Conservation (phyloP, 1,140 invertebrate species). For the Drosophila carrolli region DNA sequence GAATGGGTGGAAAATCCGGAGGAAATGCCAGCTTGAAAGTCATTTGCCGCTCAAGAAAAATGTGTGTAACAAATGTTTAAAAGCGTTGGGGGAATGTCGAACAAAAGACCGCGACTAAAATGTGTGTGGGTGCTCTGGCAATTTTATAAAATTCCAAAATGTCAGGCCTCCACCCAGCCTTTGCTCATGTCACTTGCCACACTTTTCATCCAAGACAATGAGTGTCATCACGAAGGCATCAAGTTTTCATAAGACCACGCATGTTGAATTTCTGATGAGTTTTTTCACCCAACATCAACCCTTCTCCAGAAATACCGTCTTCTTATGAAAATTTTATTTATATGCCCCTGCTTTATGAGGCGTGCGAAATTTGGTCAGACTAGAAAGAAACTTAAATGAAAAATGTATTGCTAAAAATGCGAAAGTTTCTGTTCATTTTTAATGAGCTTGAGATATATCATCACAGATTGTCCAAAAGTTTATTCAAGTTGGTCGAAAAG, state of each 20-base stretch:
- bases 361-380: slow-evolving; percentile 44
- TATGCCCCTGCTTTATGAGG: slow-evolving; percentile 54
- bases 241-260: slow-evolving; percentile 81
- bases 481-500: slow-evolving; percentile 12
- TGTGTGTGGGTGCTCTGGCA: slow-evolving; percentile 32
- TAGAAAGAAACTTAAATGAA: slow-evolving; percentile 49
- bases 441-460: slow-evolving; percentile 22
- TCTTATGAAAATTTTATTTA: slow-evolving; percentile 43
- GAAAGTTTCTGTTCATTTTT: slow-evolving; percentile 29
- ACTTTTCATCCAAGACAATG: slow-evolving; percentile 76
- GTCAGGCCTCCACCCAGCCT: background rate
- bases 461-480: slow-evolving; percentile 26
- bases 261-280: slow-evolving; percentile 75
- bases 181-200: slow-evolving; percentile 56
- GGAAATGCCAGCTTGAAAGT: slow-evolving; percentile 65
- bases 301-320: slow-evolving; percentile 16
- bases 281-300: slow-evolving; percentile 29
- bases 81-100: slow-evolving; percentile 5
- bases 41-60: slow-evolving; percentile 49
- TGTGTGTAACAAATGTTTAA: slow-evolving; percentile 43
- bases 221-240: slow-evolving; percentile 75
- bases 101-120: slow-evolving; percentile 37
- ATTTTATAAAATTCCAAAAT: slow-evolving; percentile 65
- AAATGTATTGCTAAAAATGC: slow-evolving; percentile 52
- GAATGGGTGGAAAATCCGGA: slow-evolving; percentile 24